Conservation (phyloP, 2,888 invertebrate species). For the Drosophila neoperkinsi region DNA sequence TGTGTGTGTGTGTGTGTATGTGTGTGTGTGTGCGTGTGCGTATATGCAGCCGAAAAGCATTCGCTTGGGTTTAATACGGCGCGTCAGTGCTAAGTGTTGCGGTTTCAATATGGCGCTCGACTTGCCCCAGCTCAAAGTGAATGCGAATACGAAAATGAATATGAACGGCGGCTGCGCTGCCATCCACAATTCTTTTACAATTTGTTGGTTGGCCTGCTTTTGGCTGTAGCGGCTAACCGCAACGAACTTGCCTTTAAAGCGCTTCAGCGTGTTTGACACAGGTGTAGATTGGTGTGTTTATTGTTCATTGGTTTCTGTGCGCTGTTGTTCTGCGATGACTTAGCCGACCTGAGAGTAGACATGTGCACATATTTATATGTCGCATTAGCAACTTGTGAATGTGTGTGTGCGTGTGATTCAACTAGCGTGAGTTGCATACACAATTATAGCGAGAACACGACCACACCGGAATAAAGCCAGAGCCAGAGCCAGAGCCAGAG, state of each 20-base stretch:
- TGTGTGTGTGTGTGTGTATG: not conserved
- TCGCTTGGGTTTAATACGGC: slow-evolving; percentile 70
- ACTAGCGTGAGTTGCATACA: slow-evolving; percentile 37
- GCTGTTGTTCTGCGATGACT: slow-evolving; percentile 18
- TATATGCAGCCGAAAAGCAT: slow-evolving; percentile 51
- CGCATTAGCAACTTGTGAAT: slow-evolving; percentile 15
- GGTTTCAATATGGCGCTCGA: slow-evolving; percentile 72
- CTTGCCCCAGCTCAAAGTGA: slow-evolving; percentile 23
- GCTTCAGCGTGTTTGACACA: not conserved
- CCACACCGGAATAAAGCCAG: not conserved
- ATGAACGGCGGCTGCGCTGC: not conserved
- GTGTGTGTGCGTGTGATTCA: slow-evolving; percentile 1
- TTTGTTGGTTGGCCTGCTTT: slow-evolving; percentile 14
- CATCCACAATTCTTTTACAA: slow-evolving; percentile 9
- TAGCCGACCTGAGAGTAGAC: slow-evolving; percentile 1
- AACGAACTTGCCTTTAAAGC: slow-evolving; percentile 34
- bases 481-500: not conserved
- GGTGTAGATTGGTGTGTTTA: not conserved
- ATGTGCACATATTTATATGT: slow-evolving; percentile 1
- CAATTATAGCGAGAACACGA: slow-evolving; percentile 24
- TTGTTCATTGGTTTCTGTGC: slow-evolving; percentile 11
- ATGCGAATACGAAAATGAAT: slow-evolving; percentile 3
- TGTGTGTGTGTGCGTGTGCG: slow-evolving; percentile 5
- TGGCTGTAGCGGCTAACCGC: slow-evolving; percentile 31
- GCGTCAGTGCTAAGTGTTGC: slow-evolving; percentile 77